Base-by-base conservation (phyloP, 2,888 invertebrate genomes). In the Sesia apiformis region DNA sequence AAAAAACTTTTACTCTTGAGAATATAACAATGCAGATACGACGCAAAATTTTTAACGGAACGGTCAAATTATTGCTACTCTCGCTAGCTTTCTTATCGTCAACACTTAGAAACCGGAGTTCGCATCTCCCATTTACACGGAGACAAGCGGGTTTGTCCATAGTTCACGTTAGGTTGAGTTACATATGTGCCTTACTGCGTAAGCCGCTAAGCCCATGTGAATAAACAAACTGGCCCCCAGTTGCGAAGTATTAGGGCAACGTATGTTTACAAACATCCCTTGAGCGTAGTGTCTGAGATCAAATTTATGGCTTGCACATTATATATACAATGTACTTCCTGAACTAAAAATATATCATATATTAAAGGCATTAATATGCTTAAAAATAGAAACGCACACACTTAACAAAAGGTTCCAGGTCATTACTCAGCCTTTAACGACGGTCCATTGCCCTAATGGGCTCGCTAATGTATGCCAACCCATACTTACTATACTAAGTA, bases 401-500 rank as follows among this genome's bases (percentile, higher is more conserved):
- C 69, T 74, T 70, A 77, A 76, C 72, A 81, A 81, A 78, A 78
- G 71, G 70, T 73, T 73, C 70, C 73, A 79, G 74, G 76, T 78
- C 74, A 72, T 77, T 76, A 76, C 69, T 72, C 75, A 70, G 73
- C 72, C 72, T 77, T 77, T 74, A 78, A 76, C 76, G 74, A 69
- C 73, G 64, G 70, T 62, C 71, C 74, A 76, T 76, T 71, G 70
- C 62, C 67, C 66, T 82, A 82, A 84, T 83, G 76, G 78, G 74
- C 67, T 61, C 59, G 76, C 72, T 78, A 77, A 82, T 78, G 74
- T 79, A 74, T 76, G 74, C 67, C 70, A 58, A 60, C 72, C 72
- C 81, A 84, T 80, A 74, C 81, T 81, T 83, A 83, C 70, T 70
- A n/a, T n/a, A n/a, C n/a, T n/a, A n/a, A 70, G 66, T 68, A 65